phyloP scores from a whole-genome alignment of 2,113 vertebrate genomes.

The Rhinolophus ferrumequinum region DNA sequence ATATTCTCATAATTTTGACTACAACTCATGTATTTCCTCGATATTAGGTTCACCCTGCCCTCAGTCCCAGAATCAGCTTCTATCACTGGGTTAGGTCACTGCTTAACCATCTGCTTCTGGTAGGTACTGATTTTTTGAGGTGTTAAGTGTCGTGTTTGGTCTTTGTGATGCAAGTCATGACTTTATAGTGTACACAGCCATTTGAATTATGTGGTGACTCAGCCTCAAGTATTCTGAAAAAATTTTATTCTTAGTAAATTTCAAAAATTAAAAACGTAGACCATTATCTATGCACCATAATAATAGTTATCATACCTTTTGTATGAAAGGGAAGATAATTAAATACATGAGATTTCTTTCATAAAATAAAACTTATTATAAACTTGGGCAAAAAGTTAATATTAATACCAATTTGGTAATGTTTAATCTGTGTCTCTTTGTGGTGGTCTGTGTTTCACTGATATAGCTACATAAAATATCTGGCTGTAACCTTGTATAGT shows the following conservation, averaged over 20 bases:
- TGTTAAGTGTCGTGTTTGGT: not conserved
- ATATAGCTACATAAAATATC: not conserved
- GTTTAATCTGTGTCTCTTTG: not conserved
- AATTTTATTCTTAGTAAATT: not conserved
- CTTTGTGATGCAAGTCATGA: not conserved
- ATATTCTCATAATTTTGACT: not conserved
- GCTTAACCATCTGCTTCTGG: not conserved
- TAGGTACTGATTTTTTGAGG: not conserved
- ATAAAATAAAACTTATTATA: not conserved
- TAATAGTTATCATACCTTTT: not conserved
- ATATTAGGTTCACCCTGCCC: not conserved
- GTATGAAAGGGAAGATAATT: not conserved
- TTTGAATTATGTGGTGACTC: not conserved
- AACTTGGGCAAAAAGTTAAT: not conserved
- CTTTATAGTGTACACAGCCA: not conserved
- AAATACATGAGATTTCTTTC: not conserved
- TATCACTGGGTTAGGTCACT: not conserved
- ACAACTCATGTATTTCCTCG: not conserved
- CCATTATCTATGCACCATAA: not conserved
- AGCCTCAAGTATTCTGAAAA: not conserved
- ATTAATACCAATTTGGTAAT: not conserved
- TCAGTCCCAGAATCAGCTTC: not conserved
- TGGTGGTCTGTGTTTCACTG: not conserved
- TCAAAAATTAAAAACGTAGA: not conserved
- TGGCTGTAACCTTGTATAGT: not conserved